A percentile compares a stretch with the other conserved stretches of the same genome.
phyloP scores from a whole-genome alignment of 2,888 invertebrate genomes.

The Euclidia mi region DNA sequence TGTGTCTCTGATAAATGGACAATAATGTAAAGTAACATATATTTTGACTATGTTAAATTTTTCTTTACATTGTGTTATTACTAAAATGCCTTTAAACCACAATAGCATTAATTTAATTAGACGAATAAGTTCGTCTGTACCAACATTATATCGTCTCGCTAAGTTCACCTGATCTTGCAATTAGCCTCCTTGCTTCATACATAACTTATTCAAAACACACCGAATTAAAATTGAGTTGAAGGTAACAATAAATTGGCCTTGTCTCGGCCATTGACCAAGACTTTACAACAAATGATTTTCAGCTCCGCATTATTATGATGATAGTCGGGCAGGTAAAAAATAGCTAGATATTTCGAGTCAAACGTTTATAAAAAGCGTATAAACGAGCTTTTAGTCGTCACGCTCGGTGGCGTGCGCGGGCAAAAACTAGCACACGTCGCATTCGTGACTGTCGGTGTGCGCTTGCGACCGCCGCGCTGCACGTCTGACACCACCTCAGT shows the following conservation, averaged over 20 bases:
- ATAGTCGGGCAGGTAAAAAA: slow-evolving; percentile 72
- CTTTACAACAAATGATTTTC: slow-evolving; percentile 74
- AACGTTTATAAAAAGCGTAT: slow-evolving; percentile 82
- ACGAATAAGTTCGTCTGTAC: background rate
- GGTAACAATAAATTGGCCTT: slow-evolving; percentile 74
- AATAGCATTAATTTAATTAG: no score
- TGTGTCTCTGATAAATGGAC: no score
- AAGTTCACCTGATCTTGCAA: slow-evolving; percentile 15
- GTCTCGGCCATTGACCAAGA: slow-evolving; percentile 75
- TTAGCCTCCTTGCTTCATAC: slow-evolving; percentile 24
- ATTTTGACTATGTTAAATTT: no score
- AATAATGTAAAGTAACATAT: no score
- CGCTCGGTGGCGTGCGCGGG: slow-evolving; percentile 75
- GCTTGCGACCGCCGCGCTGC: slow-evolving; percentile 51
- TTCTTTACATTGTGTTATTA: no score
- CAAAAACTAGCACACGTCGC: slow-evolving; percentile 81
- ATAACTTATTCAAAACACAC: slow-evolving; percentile 37
- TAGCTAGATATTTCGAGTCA: slow-evolving; percentile 71
- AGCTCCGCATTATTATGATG: slow-evolving; percentile 77
- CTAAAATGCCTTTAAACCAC: no score
- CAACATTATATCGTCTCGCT: slow-evolving; percentile 17
- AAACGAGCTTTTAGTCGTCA: slow-evolving; percentile 87
- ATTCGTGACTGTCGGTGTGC: slow-evolving; percentile 67
- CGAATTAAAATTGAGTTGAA: slow-evolving; percentile 53
- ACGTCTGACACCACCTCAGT: slow-evolving; percentile 32